Percentiles rank a stretch among this genome's conserved stretches.
Evolutionary conservation across 2,113 vertebrate genomes (phyloP).

Genomic region (Sphaerodactylus townsendi): DNA sequence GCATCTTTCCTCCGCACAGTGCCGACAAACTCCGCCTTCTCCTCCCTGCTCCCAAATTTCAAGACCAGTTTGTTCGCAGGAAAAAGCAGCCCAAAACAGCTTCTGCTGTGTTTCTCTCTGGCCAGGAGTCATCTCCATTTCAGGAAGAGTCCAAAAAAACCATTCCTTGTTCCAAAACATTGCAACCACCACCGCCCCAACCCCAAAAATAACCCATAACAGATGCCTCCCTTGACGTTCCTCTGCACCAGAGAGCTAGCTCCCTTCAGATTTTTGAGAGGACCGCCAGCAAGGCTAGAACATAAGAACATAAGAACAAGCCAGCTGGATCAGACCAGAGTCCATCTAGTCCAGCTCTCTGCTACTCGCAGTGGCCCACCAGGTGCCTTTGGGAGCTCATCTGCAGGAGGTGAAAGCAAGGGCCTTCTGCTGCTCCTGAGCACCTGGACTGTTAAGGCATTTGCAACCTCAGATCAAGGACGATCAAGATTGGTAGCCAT

Average conservation of each 20-base stretch:
- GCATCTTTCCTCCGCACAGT: too few relatives aligned
- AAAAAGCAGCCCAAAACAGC: neutral
- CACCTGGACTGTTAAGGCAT: too few relatives aligned
- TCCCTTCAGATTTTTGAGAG: neutral
- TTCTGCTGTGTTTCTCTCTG: neutral
- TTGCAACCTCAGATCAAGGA: too few relatives aligned
- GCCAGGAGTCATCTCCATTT: neutral
- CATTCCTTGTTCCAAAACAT: neutral
- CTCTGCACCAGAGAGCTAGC: neutral
- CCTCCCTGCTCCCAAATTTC: neutral
- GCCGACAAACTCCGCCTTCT: neutral
- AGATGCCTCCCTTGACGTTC: neutral
- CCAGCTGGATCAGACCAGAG: too few relatives aligned
- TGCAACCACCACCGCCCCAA: neutral
- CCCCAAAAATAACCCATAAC: neutral
- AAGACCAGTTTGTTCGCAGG: neutral
- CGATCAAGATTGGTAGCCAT: too few relatives aligned
- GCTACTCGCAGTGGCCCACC: too few relatives aligned
- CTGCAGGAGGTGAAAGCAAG: too few relatives aligned
- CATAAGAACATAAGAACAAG: too few relatives aligned
- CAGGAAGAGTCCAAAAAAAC: neutral
- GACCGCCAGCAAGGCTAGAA: too few relatives aligned
- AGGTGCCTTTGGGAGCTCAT: too few relatives aligned
- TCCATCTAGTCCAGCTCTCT: too few relatives aligned
- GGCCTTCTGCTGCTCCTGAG: too few relatives aligned